Evolutionary conservation across 2,888 invertebrate species (phyloP), one percentile per base, ranked within the genome.

Genomic region (Labia minor): DNA sequence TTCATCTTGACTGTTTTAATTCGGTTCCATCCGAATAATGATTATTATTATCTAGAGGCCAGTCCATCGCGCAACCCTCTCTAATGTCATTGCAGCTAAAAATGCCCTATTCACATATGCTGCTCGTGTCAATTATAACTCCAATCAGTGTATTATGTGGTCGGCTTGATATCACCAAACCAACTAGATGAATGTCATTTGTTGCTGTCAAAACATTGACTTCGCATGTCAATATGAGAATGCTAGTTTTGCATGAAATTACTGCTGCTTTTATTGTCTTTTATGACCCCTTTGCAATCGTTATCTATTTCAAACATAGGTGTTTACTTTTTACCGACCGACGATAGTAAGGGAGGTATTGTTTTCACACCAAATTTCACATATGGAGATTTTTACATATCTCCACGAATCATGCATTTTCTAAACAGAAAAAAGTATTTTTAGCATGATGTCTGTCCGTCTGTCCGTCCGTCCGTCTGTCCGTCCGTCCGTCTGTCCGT

Each of bases 21-120:
- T 16, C 49, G n/a, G 2, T 49, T 49, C 14, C 16, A 49, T 49
- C 49, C 3, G 16, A 49, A 49, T 49, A 16, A n/a, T 49, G 49
- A 49, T 49, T 49, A 49, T 49, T 49, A 49, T 49, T 49, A 49
- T 49, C 49, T 14, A n/a, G 49, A n/a, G 14, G 16, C 2, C 49
- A n/a, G n/a, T n/a, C n/a, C n/a, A n/a, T n/a, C n/a, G n/a, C n/a
- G n/a, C n/a, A n/a, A n/a, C 49, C n/a, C 16, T 49, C 49, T 49
- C 49, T 49, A 49, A 49, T 49, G 49, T 49, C 49, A 49, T n/a
- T 49, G n/a, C 14, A 49, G 16, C 49, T 49, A 49, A 49, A 49
- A 49, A 49, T 49, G 49, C 49, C 49, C 49, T 49, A 49, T 49
- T 49, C 49, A 49, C 49, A 49, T 49, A 49, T 49, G 49, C 49